Percentiles rank a stretch among this genome's conserved stretches.
Conservation (phyloP, 92 coral and sea anemone genomes). For the Epizoanthus rinbou region DNA sequence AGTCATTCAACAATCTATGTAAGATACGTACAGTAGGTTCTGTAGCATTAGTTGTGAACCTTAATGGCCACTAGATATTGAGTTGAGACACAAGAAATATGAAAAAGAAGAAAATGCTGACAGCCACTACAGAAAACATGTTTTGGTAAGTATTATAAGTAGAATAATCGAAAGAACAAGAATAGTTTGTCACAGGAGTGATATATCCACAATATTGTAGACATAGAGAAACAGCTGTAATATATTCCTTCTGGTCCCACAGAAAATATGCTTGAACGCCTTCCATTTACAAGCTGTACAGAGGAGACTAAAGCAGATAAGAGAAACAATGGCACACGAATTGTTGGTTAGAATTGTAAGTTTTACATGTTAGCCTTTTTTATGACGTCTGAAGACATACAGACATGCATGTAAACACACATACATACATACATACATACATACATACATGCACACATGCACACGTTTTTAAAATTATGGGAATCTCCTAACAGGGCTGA, state of each 20-base stretch:
- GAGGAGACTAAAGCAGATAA: conserved; percentile 64
- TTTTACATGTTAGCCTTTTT: background rate
- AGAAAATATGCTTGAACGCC: conserved; percentile 60
- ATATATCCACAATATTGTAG: background rate
- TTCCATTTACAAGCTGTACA: conserved; percentile 66
- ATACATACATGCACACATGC: too few species aligned
- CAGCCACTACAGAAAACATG: conserved; percentile 52
- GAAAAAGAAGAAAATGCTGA: conserved; percentile 52
- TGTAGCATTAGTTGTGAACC: background rate
- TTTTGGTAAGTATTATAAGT: conserved; percentile 48
- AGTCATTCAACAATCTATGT: too few species aligned
- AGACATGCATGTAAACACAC: background rate
- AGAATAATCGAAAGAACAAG: too few species aligned
- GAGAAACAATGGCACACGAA: conserved; percentile 62
- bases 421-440: background rate
- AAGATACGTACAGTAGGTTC: too few species aligned
- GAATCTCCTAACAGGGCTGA: too few species aligned
- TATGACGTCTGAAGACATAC: too few species aligned
- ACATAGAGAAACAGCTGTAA: background rate
- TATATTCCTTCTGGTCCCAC: background rate
- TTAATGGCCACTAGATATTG: conserved; percentile 13
- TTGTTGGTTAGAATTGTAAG: conserved; percentile 65
- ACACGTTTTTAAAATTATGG: too few species aligned
- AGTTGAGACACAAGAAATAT: conserved; percentile 46
- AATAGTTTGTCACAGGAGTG: background rate